These are phyloP conservation scores for Eriosoma lanigerum DNA, from an alignment of 1,140 invertebrate species.

Conservation along the genomic window DNA sequence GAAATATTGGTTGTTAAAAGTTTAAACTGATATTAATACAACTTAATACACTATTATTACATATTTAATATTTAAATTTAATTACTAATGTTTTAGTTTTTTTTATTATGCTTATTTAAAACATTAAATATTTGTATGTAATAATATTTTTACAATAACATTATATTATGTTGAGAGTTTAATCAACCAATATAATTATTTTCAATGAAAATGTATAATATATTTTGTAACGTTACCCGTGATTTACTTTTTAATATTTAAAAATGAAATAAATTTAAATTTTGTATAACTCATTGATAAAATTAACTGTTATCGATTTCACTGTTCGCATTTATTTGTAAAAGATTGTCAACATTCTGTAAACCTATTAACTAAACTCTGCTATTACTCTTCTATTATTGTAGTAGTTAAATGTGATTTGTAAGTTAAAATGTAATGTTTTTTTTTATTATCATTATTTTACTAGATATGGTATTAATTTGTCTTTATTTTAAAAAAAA, in stretches of 20 bases:
- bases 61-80: no score
- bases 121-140: no score
- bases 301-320: not conserved
- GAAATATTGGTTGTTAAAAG: no score
- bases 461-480: not conserved
- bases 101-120: no score
- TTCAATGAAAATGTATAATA: not conserved
- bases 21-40: no score
- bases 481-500: not conserved
- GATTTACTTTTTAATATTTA: not conserved
- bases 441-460: constrained; percentile 23
- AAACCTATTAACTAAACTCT: not conserved
- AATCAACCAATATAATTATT: not conserved
- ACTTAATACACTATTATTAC: no score
- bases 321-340: not conserved
- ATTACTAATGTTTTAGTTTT: no score
- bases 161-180: not conserved
- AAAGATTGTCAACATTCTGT: no score
- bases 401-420: not conserved
- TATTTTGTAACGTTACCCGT: not conserved
- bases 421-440: not conserved
- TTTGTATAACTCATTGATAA: not conserved
- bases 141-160: no score
- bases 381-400: no score
- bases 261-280: not conserved